Evolutionary conservation across 2,113 vertebrate genomes (phyloP), one percentile per base, ranked within the genome.

Genomic region (Oenanthe melanoleuca): DNA sequence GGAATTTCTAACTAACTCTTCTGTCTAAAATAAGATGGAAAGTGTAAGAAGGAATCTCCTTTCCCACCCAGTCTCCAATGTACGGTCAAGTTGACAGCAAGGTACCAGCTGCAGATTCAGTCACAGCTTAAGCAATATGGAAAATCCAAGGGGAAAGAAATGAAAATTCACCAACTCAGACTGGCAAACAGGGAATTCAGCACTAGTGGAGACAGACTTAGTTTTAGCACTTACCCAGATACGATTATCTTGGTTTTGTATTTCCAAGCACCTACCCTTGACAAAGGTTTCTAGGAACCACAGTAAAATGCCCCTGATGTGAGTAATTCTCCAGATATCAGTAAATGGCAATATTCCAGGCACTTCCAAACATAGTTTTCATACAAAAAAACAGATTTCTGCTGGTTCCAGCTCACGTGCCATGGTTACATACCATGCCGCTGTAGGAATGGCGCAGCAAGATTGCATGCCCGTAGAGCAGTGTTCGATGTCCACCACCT

Each of bases 391-490:
- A 61, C 4, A 55, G 53, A 18, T 5, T 1, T 11, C 22, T 17
- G 14, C 15, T 70, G 13, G 15, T 60, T 18, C 40, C 37, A 88
- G 2, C 1, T 24, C 10, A 6, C 3, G 3, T 28, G 19, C 33
- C 28, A 5, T 4, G 12, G 26, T 50, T 74, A 98, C 99, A 94
- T 94, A 99, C 99, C 99, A 99, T 99, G 94, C 99, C 99, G 0
- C 99, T 99, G 96, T 99, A 99, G 67, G 99, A 99, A 97, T 99
- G 99, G 56, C 99, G 98, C n/a, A 99, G 98, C 91, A 99, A 86
- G 50, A 99, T 98, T 11, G 99, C 99, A 0, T 99, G 99, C 12
- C 99, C 99, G 0, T 99, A 99, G 37, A 99, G 98, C 11, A 99
- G 97, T 0, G 99, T 99, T 42, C 99, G 98, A 96, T 99, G 99